Base-by-base conservation (phyloP, 92 coral and sea anemone species). In the Desmophyllum pertusum region DNA sequence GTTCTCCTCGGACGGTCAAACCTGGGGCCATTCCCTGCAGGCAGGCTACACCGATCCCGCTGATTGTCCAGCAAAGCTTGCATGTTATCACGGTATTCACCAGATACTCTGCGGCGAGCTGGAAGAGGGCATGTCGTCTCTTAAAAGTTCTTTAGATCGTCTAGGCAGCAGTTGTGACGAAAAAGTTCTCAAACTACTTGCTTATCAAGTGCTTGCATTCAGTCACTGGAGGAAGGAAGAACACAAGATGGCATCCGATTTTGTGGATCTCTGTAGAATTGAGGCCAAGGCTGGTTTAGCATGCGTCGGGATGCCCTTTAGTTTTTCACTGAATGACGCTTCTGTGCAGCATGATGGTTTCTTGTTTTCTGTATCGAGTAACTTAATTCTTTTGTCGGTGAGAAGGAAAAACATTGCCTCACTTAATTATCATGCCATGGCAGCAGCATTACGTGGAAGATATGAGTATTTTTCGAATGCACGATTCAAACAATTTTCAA, bases 1-100 rank as follows among this genome's bases (percentile, higher is more conserved):
- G 80, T 76, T 73, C 61, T 50, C 62, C 18, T 48, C 62, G 11
- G 39, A 73, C 1, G 39, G 29, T 48, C 57, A 50, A n/a, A 45
- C 39, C 10, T 25, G 57, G 39, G 78, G 80, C 7, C 42, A 71
- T 42, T 79, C 76, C 36, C 76, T 55, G 5, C 52, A 65, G 4
- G 67, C 76, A 10, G 85, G 76, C 62, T 61, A 3, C 48, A 52
- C 33, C 23, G 35, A 61, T n/a, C 23, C 25, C 27, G 57, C 67
- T 55, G 85, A 82, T 71, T 79, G 40, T 74, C 67, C 70, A 71
- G 51, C 76, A 38, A 73, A 73, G 39, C 59, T 42, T 27, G 5
- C 25, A 5, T 73, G 78, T 27, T 73, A 73, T 21, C 29, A 41
- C 9, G 39, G 52, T 1, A 27, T 45, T 45, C 30, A 43, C 19